Percentiles rank a stretch among this genome's conserved stretches.
phyloP scores from a whole-genome alignment of 2,797 vertebrate genomes.

The Myripristis jacobus region DNA sequence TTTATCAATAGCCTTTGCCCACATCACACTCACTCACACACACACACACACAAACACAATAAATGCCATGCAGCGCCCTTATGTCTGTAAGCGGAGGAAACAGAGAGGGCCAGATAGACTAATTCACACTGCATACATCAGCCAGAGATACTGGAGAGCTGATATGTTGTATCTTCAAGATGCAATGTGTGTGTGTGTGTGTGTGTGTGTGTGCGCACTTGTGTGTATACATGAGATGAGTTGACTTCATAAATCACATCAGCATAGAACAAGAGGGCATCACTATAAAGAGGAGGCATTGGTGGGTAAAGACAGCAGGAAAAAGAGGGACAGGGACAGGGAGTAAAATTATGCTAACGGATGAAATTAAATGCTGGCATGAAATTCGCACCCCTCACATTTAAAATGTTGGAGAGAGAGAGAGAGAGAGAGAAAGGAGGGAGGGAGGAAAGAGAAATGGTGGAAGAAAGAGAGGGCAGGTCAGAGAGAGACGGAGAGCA shows the following conservation, averaged over 20 bases:
- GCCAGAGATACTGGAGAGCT: not conserved
- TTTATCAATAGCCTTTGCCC: not conserved
- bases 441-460: slow-evolving; percentile 4
- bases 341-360: not conserved
- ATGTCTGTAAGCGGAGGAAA: not conserved
- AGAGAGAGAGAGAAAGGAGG: not conserved
- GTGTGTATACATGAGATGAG: not conserved
- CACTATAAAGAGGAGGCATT: no score
- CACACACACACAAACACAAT: no score
- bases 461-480: not conserved
- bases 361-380: not conserved
- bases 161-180: not conserved
- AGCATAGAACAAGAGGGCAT: not conserved
- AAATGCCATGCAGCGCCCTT: no score
- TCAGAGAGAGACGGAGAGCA: not conserved
- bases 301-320: not conserved
- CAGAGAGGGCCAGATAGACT: not conserved
- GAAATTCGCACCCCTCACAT: not conserved
- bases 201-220: slow-evolving; percentile 1
- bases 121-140: not conserved
- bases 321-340: not conserved
- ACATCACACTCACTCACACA: no score
- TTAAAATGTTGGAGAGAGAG: not conserved
- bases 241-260: not conserved
- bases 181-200: not conserved